Evolutionary conservation across 2,113 vertebrate genomes (phyloP), one percentile per base, ranked within the genome.

Genomic region (Hyperopisus bebe): DNA sequence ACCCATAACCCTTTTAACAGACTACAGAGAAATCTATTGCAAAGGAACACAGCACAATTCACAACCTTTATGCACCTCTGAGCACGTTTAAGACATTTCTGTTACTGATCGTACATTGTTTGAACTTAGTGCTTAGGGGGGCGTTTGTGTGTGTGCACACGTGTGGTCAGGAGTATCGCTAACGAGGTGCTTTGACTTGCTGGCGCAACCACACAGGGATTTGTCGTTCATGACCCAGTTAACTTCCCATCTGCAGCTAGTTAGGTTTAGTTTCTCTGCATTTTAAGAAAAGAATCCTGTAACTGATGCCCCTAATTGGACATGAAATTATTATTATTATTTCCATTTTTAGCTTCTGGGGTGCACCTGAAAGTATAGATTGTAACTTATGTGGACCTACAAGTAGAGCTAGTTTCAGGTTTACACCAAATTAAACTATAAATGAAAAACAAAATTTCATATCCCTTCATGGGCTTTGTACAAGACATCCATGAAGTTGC

Each of bases 231-330:
- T 90, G 86, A 91, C 88, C 70, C 91, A 92, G 90, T 90, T 92
- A 91, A 93, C 92, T 92, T 91, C 91, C 89, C 48, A 90, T 88
- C 90, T 44, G 50, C 86, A 7, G 3, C 39, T n/a, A 35, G 92
- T 50, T 19, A 46, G 77, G 31, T 1, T 89, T 90, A 91, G 87
- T 91, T 90, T 47, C 90, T 95, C 91, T 93, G 95, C 95, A 94
- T 95, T 95, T 95, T 92, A 95, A 89, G 89, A 93, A 94, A 94
- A 95, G 46, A 94, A 95, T 94, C 93, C 55, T n/a, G 55, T 9
- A 62, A n/a, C 55, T 62, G 9, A 62, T 62, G 55, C 55, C 24
- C 55, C 24, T 62, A 89, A 95, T 94, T 2, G 35, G 17, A 83
- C 42, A 21, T 46, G 3, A 24, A 19, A 7, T 82, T 83, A 7